These are phyloP conservation scores for Prietella phreatophila DNA, from an alignment of 2,113 vertebrate species.

Conservation along the genomic window DNA sequence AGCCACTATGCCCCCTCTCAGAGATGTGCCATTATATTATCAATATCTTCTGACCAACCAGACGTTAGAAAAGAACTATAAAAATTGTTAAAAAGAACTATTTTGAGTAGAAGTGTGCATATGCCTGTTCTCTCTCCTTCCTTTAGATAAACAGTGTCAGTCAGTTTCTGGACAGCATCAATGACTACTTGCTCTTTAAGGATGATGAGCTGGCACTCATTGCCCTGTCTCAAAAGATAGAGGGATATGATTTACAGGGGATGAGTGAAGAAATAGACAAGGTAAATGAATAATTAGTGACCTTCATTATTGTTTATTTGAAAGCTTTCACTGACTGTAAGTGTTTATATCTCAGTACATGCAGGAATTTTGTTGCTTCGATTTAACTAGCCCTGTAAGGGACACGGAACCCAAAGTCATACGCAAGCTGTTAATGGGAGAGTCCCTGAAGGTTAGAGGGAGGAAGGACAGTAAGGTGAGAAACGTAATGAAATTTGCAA, in stretches of 20 bases:
- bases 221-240: slow-evolving; percentile 67
- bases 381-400: slow-evolving; percentile 72
- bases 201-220: slow-evolving; percentile 67
- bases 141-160: slow-evolving; percentile 67
- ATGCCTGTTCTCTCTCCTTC: background rate
- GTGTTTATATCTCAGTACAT: slow-evolving; percentile 67
- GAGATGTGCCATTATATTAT: background rate
- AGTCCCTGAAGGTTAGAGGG: slow-evolving; percentile 71
- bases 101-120: background rate
- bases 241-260: slow-evolving; percentile 70
- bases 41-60: background rate
- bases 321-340: background rate
- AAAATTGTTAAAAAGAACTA: background rate
- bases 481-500: background rate
- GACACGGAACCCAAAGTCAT: slow-evolving; percentile 64
- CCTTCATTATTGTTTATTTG: background rate
- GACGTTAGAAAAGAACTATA: background rate
- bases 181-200: slow-evolving; percentile 65
- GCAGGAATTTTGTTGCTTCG: slow-evolving; percentile 69
- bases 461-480: slow-evolving; percentile 81
- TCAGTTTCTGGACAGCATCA: slow-evolving; percentile 70
- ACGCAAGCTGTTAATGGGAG: slow-evolving; percentile 77
- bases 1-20: background rate
- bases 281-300: slow-evolving; percentile 58
- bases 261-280: slow-evolving; percentile 74